Base-by-base conservation (phyloP, 2,113 vertebrate genomes). In the Meriones unguiculatus region DNA sequence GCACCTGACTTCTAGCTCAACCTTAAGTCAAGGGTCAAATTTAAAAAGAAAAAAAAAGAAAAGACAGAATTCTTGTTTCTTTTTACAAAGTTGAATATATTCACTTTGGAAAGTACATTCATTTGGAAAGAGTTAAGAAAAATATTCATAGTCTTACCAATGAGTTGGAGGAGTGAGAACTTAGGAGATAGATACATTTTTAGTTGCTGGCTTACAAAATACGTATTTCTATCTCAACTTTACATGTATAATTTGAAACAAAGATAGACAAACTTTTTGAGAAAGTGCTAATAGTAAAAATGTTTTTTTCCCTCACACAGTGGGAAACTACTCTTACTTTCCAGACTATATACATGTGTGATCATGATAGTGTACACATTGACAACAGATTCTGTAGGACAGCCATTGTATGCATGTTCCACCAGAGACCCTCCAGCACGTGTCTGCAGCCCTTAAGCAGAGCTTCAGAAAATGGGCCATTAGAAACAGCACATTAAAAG, bases 51-150 rank as follows among this genome's bases (percentile, higher is more conserved):
- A 28, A 65, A 0, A 17, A 70, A 17, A 6, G 30, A 4, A 35
- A 70, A 35, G 15, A 3, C 25, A 65, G 28, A 65, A 8, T 9
- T 89, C 46, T 84, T 38, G 10, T 57, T 62, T 93, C 32, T 92
- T 92, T 32, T 24, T 94, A 89, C 28, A 62, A 90, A 85, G 69
- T 76, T 89, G 57, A 91, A 76, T 95, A 69, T 38, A 50, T 87
- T 92, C 67, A 41, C 28, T 88, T 89, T 30, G 86, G 41, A 94
- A 94, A 94, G 41, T 50, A 65, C 0, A 84, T n/a, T 46, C 20
- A 59, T 82, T 82, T 82, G 22, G 89, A 35, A 90, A n/a, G 62
- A 69, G 15, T 52, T 35, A 57, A 57, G 14, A 75, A 85, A 94
- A 78, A 50, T 67, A 59, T 5, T 35, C 25, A 52, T 46, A 64